Conservation (phyloP, 2,113 vertebrate genomes). For the Hystrix cristata region DNA sequence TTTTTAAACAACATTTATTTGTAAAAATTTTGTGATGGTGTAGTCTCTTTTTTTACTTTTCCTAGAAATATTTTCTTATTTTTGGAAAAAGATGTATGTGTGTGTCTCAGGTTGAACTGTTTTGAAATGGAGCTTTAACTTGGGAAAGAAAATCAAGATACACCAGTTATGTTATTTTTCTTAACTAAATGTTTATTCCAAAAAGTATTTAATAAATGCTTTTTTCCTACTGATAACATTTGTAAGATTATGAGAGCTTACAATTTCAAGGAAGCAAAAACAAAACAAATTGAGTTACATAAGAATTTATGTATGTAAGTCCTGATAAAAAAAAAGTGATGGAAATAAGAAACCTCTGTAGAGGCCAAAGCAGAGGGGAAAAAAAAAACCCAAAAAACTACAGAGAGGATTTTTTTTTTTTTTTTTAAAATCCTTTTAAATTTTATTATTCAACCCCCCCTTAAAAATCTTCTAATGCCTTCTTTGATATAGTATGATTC, state of each 20-base stretch:
- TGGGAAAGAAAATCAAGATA: constrained; percentile 30
- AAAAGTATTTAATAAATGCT: not conserved
- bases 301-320: not conserved
- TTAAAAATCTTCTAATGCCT: constrained; percentile 35
- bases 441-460: constrained; percentile 6
- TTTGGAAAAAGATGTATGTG: not conserved
- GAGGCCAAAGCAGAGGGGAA: not conserved
- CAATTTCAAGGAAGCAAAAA: constrained; percentile 6
- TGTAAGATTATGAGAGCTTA: constrained; percentile 9
- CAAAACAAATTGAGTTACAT: not conserved
- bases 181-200: constrained; percentile 44
- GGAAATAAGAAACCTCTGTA: not conserved
- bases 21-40: not conserved
- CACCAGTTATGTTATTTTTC: constrained; percentile 41
- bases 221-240: not conserved
- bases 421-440: not conserved
- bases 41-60: constrained; percentile 7
- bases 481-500: constrained; percentile 20
- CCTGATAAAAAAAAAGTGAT: not conserved
- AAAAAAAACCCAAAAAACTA: not conserved
- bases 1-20: constrained; percentile 47
- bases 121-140: constrained; percentile 24
- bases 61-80: constrained; percentile 21
- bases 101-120: constrained; percentile 1
- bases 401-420: not conserved